Evolutionary conservation across 2,888 invertebrate genomes (phyloP).

Genomic region (Callinectes sapidus): DNA sequence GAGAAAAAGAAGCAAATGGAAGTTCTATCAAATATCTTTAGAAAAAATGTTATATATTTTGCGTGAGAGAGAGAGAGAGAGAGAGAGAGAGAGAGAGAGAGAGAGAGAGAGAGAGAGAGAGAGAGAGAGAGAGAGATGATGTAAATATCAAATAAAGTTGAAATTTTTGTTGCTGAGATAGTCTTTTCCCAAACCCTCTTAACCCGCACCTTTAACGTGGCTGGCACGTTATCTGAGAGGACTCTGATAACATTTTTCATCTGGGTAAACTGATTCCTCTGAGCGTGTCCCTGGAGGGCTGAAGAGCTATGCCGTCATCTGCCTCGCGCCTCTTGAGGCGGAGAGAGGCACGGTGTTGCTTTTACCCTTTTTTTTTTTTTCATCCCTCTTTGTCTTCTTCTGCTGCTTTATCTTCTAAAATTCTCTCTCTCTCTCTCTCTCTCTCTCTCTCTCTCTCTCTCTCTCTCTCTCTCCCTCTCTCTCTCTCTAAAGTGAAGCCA

Average conservation of each 20-base stretch:
- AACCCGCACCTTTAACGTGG: not conserved
- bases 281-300: not conserved
- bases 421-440: too few relatives aligned
- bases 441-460: too few relatives aligned
- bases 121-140: not conserved
- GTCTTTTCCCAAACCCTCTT: not conserved
- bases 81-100: too few relatives aligned
- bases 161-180: not conserved
- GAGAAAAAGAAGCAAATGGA: too few relatives aligned
- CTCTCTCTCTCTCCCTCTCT: too few relatives aligned
- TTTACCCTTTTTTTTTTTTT: not conserved
- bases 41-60: too few relatives aligned
- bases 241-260: constrained; percentile 10
- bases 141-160: not conserved
- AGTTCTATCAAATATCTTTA: too few relatives aligned
- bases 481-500: too few relatives aligned
- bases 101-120: not conserved
- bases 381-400: too few relatives aligned
- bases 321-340: not conserved
- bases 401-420: too few relatives aligned
- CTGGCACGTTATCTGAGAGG: not conserved
- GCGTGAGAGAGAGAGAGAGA: too few relatives aligned
- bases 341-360: not conserved
- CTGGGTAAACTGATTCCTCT: constrained; percentile 11
- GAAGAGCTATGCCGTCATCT: constrained; percentile 12